These are phyloP conservation scores for Corbicula japonica DNA, from an alignment of 2,888 invertebrate species.

Conservation along the genomic window DNA sequence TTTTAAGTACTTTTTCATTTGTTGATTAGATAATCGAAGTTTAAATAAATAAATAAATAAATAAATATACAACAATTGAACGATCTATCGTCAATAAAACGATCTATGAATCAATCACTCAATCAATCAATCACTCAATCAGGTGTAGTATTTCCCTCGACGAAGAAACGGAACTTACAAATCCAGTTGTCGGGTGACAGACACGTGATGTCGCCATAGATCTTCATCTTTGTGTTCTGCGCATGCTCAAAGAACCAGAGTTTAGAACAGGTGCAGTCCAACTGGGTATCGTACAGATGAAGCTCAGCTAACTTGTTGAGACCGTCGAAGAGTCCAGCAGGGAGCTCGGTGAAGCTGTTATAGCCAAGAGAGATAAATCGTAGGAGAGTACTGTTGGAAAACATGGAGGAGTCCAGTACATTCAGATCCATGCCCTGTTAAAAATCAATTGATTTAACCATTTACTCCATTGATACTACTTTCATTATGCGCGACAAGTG, in stretches of 20 bases:
- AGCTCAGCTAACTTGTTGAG: conserved; percentile 55
- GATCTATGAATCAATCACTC: too few relatives aligned
- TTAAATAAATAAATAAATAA: too few relatives aligned
- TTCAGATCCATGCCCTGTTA: conserved; percentile 26
- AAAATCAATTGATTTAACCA: neutral
- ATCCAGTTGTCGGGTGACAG: conserved; percentile 22
- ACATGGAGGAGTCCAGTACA: conserved; percentile 12
- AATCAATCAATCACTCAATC: too few relatives aligned
- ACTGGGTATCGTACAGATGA: conserved; percentile 41
- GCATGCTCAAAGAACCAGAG: conserved; percentile 52
- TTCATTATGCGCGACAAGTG: too few relatives aligned
- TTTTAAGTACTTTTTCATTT: too few relatives aligned
- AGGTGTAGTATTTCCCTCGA: too few relatives aligned
- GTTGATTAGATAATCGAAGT: too few relatives aligned
- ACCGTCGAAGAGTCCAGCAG: conserved; percentile 41
- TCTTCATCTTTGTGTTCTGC: conserved; percentile 38
- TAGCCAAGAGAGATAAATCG: conserved; percentile 50
- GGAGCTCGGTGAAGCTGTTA: conserved; percentile 47
- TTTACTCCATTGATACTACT: too few relatives aligned
- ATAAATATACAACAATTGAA: too few relatives aligned
- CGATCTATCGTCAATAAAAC: too few relatives aligned
- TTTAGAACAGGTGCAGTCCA: conserved; percentile 42
- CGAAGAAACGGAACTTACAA: conserved; percentile 30
- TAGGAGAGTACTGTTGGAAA: conserved; percentile 37
- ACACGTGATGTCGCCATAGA: conserved; percentile 55